Conservation (phyloP, 37 sponge, comb jelly and placozoan genomes). For the Corticium candelabrum region DNA sequence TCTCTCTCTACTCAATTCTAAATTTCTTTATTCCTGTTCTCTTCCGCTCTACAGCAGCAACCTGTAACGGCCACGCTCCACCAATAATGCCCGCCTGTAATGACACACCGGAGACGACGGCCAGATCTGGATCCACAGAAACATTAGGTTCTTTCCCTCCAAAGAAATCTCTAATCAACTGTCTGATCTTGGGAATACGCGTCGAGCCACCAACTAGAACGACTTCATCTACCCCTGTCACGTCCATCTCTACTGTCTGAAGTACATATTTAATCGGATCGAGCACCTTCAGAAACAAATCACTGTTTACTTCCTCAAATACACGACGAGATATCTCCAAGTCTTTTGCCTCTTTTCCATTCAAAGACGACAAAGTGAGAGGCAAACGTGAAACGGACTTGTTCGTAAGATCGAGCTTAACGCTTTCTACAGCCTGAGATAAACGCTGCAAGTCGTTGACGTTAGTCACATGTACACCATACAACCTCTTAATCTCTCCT, state of each 20-base stretch:
- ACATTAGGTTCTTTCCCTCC: slow-evolving; percentile 40
- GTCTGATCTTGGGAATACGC: slow-evolving; percentile 36
- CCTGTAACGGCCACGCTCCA: slow-evolving; percentile 56
- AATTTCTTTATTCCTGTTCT: not conserved
- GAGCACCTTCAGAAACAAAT: slow-evolving; percentile 40
- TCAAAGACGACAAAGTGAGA: not conserved
- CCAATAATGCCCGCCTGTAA: slow-evolving; percentile 47
- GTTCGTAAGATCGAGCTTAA: slow-evolving; percentile 23
- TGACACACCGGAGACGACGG: slow-evolving; percentile 43
- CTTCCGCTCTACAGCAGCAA: slow-evolving; percentile 33
- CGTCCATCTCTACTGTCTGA: slow-evolving; percentile 17
- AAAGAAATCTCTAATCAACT: slow-evolving; percentile 41
- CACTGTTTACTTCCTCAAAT: slow-evolving; percentile 42
- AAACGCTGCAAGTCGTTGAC: slow-evolving; percentile 14
- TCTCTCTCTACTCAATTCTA: not conserved
- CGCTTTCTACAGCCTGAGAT: slow-evolving; percentile 13
- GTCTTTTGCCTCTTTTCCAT: not conserved
- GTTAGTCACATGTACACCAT: too few species aligned
- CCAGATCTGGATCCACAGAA: slow-evolving; percentile 48
- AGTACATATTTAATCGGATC: slow-evolving; percentile 44
- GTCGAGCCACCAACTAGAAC: slow-evolving; percentile 61
- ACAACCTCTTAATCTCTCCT: too few species aligned
- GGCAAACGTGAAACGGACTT: not conserved
- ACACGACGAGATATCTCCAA: slow-evolving; percentile 19
- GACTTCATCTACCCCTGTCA: slow-evolving; percentile 32